phyloP scores from a whole-genome alignment of 2,797 vertebrate species.

The Phalloptychus januarius region DNA sequence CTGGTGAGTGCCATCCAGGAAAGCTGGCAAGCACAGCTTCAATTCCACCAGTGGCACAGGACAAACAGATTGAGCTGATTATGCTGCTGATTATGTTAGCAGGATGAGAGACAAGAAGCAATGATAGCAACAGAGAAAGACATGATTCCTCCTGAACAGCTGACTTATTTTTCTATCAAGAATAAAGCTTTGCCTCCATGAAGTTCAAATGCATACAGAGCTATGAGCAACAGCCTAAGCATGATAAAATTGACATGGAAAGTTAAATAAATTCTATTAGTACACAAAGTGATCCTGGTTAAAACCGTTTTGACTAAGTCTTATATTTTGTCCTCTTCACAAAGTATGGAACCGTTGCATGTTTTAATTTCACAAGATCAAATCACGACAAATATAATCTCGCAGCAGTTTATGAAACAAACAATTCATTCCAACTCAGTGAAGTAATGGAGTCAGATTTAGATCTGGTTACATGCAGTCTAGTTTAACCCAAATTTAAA shows the following conservation, averaged over 20 bases:
- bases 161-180: constrained; percentile 30
- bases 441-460: neutral
- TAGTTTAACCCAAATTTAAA: neutral
- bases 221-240: neutral
- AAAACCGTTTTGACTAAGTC: neutral
- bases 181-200: neutral
- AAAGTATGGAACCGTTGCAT: neutral
- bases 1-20: constrained; percentile 35
- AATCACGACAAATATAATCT: neutral
- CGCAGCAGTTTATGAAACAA: neutral
- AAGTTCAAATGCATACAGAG: neutral
- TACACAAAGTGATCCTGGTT: neutral
- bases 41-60: constrained; percentile 41
- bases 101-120: constrained; percentile 47
- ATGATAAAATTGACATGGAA: neutral
- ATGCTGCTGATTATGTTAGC: constrained; percentile 60
- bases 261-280: neutral
- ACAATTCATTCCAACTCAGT: neutral
- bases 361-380: neutral
- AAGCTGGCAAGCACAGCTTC: constrained; percentile 46
- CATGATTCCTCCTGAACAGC: constrained; percentile 30
- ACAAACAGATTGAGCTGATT: constrained; percentile 66
- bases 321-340: neutral
- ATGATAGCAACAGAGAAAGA: constrained; percentile 40
- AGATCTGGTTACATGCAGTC: neutral